These are phyloP conservation scores for Hypsibius dujardini DNA, from an alignment of 1,140 invertebrate genomes.

Conservation along the genomic window DNA sequence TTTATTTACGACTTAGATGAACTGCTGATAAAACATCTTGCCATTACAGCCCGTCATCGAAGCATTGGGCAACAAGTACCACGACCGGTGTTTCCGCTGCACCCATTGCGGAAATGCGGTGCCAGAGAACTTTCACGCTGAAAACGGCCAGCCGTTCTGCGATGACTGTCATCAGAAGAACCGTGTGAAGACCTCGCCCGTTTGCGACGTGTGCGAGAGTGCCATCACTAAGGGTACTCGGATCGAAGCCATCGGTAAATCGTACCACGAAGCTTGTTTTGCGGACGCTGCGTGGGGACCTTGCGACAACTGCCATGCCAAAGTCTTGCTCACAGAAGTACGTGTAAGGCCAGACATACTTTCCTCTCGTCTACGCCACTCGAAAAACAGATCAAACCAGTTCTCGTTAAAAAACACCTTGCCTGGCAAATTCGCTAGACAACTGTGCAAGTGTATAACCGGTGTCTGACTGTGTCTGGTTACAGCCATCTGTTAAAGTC, in stretches of 20 bases:
- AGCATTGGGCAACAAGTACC: not conserved
- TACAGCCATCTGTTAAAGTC: conserved; percentile 8
- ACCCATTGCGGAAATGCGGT: not conserved
- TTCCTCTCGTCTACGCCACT: too few species aligned
- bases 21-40: too few species aligned
- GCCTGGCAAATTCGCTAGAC: too few species aligned
- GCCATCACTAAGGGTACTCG: not conserved
- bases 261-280: conserved; percentile 5
- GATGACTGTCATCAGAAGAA: not conserved
- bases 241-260: not conserved
- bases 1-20: too few species aligned
- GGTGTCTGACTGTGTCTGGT: not conserved
- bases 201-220: not conserved
- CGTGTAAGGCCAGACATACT: too few species aligned
- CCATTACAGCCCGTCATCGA: conserved; percentile 2
- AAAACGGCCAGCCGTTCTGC: not conserved
- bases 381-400: too few species aligned
- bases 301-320: not conserved
- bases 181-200: not conserved
- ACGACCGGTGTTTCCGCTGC: not conserved
- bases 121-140: not conserved
- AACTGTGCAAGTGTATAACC: too few species aligned
- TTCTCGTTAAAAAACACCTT: too few species aligned
- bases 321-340: not conserved
- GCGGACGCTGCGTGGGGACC: not conserved